Evolutionary conservation across 2,113 vertebrate genomes (phyloP), one percentile per base, ranked within the genome.

Genomic region (Salvelinus alpinus): DNA sequence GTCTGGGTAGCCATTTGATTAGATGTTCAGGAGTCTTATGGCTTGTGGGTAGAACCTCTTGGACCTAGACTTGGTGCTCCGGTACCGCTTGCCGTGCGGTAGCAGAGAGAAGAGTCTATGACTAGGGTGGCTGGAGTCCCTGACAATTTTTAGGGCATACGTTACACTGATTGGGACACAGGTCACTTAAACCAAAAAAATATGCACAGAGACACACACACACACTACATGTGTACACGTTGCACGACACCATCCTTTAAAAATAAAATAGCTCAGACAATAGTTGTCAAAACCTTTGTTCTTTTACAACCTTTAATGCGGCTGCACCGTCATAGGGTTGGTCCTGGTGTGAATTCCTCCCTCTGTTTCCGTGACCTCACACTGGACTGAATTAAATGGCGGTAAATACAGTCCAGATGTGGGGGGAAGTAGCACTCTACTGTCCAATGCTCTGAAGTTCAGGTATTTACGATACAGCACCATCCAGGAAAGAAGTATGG

Each of bases 341-440:
- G 29, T 68, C 66, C 27, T 68, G 31, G 66, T 7, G 31, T 66
- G 14, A 68, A 67, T 18, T 8, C 14, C 31, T 70, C 57, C 22
- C 57, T n/a, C 91, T 90, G 77, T 80, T 57, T 91, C 88, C 88
- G 92, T 95, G 91, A 94, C 94, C 94, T 95, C 89, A n/a, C 31
- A 16, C 29, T 68, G 64, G 66, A 34, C 31, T 18, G 31, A 20
- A 31, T 68, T 4, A 13, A 34, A 68, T 31, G 31, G 6, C 1
- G 66, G 66, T 27, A n/a, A 68, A 68, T 68, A 4, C 24, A 68
- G 29, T 68, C 66, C 66, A 68, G 66, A 68, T 68, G 66, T 68
- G 31, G 14, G 29, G 66, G 66, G 5, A 68, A 18, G 29, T 18
- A 20, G 16, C 65, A 68, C 31, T 66, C 64, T 11, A 34, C 27